Conservation (phyloP, 92 coral and sea anemone genomes). For the Phenganax marumi region DNA sequence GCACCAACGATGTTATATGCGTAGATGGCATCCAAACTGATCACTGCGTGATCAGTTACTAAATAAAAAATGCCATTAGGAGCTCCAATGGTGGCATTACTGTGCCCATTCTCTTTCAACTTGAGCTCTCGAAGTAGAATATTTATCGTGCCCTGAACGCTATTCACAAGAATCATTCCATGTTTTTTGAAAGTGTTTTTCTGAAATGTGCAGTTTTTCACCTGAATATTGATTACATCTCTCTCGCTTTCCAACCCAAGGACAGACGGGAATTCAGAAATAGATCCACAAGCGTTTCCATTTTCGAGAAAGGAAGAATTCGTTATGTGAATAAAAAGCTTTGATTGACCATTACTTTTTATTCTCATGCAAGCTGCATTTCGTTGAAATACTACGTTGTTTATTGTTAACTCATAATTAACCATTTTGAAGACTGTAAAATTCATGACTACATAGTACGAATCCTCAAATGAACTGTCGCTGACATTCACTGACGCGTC, state of each 20-base stretch:
- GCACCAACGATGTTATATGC: not conserved
- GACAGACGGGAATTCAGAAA: not conserved
- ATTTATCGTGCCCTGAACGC: slow-evolving; percentile 14
- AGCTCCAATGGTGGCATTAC: not conserved
- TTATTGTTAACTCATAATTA: not conserved
- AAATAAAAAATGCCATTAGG: slow-evolving; percentile 22
- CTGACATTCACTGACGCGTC: slow-evolving; percentile 26
- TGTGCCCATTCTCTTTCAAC: slow-evolving; percentile 18
- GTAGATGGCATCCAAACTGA: not conserved
- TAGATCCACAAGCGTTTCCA: not conserved
- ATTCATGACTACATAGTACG: slow-evolving; percentile 20
- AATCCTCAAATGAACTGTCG: slow-evolving; percentile 30
- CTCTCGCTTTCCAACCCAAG: slow-evolving; percentile 1
- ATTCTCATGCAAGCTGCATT: slow-evolving; percentile 34
- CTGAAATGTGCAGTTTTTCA: slow-evolving; percentile 31
- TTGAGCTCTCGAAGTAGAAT: not conserved
- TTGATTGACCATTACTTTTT: not conserved
- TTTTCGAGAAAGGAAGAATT: slow-evolving; percentile 42
- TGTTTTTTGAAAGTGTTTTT: not conserved
- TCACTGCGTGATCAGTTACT: not conserved
- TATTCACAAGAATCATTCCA: slow-evolving; percentile 31
- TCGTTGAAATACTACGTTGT: slow-evolving; percentile 24
- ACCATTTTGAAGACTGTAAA: slow-evolving; percentile 22
- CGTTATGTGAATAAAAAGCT: slow-evolving; percentile 10
- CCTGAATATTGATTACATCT: not conserved